phyloP scores from a whole-genome alignment of 64 coral and sea anemone genomes.

The Pachyseris speciosa region DNA sequence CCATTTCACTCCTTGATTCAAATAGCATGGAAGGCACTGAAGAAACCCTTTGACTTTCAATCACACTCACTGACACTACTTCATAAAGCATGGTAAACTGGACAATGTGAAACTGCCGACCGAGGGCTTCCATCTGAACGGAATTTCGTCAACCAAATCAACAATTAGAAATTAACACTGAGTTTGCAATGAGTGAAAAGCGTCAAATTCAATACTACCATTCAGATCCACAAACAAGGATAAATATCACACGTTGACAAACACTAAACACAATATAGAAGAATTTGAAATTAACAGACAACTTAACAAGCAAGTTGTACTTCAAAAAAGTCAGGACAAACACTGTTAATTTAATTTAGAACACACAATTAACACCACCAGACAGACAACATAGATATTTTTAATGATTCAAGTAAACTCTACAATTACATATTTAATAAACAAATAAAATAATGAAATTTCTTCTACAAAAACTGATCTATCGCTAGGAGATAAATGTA shows the following conservation, averaged over 20 bases:
- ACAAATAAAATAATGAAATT: constrained; percentile 21
- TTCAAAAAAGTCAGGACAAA: background rate
- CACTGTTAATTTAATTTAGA: background rate
- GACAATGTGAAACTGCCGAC: too few relatives aligned
- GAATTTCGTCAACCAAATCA: too few relatives aligned
- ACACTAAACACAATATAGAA: background rate
- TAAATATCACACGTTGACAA: background rate
- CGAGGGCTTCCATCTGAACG: too few relatives aligned
- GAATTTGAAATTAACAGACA: too few relatives aligned
- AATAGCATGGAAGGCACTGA: too few relatives aligned
- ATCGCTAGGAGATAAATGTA: constrained; percentile 15
- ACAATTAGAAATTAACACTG: too few relatives aligned
- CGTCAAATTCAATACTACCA: background rate
- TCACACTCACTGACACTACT: too few relatives aligned
- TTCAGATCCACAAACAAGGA: background rate
- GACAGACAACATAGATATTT: constrained; percentile 27
- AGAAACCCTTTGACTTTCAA: too few relatives aligned
- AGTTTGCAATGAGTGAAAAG: too few relatives aligned
- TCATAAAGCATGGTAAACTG: too few relatives aligned
- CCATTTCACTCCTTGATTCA: background rate
- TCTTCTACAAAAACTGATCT: constrained; percentile 14
- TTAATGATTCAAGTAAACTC: constrained; percentile 53
- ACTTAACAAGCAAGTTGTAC: too few relatives aligned
- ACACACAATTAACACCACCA: constrained; percentile 36
- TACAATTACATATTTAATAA: constrained; percentile 30